Conservation (phyloP, 2,888 invertebrate genomes). For the Cryptophagus acutangulus region DNA sequence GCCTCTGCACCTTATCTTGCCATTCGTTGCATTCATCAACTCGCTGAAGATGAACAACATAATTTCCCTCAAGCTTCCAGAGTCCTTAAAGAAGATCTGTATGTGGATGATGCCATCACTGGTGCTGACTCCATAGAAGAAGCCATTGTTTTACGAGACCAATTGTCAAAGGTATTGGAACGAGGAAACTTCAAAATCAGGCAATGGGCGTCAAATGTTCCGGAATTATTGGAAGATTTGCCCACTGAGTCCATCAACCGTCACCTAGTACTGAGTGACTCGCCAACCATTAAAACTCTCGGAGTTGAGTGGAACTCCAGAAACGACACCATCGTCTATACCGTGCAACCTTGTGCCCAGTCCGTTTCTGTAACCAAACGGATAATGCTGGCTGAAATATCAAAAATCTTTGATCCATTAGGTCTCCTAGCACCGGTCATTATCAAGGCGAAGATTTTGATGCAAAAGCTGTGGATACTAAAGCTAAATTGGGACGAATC, state of each 20-base stretch:
- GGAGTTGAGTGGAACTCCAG: constrained; percentile 6
- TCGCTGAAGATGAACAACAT: neutral
- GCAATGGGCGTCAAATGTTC: no score
- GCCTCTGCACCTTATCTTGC: constrained; percentile 7
- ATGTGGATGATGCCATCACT: constrained; percentile 16
- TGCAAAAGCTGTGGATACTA: constrained; percentile 17
- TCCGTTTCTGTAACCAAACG: constrained; percentile 8
- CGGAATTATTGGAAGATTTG: no score
- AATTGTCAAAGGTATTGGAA: no score
- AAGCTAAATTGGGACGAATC: constrained; percentile 18
- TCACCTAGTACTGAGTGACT: no score
- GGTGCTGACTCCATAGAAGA: constrained; percentile 9
- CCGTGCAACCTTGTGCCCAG: neutral
- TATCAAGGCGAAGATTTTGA: constrained; percentile 15
- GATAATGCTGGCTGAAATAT: constrained; percentile 12
- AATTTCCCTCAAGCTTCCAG: neutral
- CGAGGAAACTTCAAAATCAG: no score
- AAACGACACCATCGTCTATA: neutral
- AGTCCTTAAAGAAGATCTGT: constrained; percentile 6
- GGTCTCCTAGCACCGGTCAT: constrained; percentile 17
- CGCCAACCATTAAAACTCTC: no score
- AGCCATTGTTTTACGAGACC: no score
- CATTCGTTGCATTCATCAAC: constrained; percentile 5
- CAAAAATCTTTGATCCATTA: constrained; percentile 18
- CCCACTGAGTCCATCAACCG: no score